phyloP scores from a whole-genome alignment of 1,140 invertebrate species.

The Ostrea denselamellosa region DNA sequence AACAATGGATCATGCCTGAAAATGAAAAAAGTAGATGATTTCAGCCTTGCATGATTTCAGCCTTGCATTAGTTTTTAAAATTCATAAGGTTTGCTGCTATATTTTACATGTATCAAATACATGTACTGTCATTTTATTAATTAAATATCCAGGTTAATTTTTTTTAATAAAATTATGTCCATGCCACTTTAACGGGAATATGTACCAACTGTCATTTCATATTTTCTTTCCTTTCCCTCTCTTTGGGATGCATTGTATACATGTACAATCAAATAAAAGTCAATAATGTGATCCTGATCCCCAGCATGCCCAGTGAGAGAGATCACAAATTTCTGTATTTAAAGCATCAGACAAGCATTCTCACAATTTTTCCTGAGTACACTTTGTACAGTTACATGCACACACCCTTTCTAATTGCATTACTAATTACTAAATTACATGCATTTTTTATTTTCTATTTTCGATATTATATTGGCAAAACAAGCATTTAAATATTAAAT shows the following conservation, averaged over 20 bases:
- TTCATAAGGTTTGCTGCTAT: too few relatives aligned
- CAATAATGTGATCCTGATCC: background rate
- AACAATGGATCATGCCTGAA: too few relatives aligned
- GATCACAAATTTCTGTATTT: background rate
- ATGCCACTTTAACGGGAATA: too few relatives aligned
- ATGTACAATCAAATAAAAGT: background rate
- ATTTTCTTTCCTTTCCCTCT: background rate
- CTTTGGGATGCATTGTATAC: background rate
- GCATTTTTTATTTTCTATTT: background rate
- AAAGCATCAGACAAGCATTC: background rate
- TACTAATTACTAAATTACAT: background rate
- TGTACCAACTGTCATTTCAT: too few relatives aligned
- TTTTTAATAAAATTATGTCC: too few relatives aligned
- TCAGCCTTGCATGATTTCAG: too few relatives aligned
- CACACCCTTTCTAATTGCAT: background rate
- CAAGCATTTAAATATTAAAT: background rate
- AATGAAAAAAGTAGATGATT: too few relatives aligned
- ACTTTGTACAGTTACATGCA: background rate
- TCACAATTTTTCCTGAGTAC: background rate
- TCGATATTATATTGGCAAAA: background rate
- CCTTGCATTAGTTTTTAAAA: too few relatives aligned
- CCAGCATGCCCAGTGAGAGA: background rate
- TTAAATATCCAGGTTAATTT: too few relatives aligned
- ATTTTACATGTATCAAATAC: too few relatives aligned
- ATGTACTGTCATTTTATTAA: too few relatives aligned